Percentiles rank a stretch among this genome's conserved stretches.
phyloP scores from a whole-genome alignment of 2,113 vertebrate genomes.

The Myrmecobius fasciatus region DNA sequence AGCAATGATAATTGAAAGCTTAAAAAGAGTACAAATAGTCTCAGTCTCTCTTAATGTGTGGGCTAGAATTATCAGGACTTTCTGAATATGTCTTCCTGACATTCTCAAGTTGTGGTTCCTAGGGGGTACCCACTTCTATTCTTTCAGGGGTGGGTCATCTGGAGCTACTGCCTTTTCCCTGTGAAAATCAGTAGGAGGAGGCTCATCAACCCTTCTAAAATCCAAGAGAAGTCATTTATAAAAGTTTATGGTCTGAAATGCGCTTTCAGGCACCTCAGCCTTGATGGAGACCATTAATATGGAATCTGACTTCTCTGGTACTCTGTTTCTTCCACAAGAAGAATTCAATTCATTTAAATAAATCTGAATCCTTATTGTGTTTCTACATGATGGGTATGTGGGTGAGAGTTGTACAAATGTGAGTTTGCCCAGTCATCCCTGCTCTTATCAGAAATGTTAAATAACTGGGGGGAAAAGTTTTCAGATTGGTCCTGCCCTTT shows the following conservation, averaged over 20 bases:
- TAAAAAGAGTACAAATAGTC: background rate
- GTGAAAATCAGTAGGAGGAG: conserved; percentile 6
- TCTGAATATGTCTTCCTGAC: background rate
- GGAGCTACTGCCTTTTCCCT: background rate
- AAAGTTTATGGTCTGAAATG: background rate
- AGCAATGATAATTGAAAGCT: background rate
- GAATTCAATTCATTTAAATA: background rate
- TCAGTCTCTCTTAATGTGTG: background rate
- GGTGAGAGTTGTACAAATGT: background rate
- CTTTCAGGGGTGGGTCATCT: background rate
- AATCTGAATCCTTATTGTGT: background rate
- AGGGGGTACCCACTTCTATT: background rate
- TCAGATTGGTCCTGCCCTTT: background rate
- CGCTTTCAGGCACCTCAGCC: background rate
- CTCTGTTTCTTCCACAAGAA: background rate
- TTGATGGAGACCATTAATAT: background rate
- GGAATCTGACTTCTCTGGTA: background rate
- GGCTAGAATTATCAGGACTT: background rate
- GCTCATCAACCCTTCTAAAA: background rate
- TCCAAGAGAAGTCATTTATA: background rate
- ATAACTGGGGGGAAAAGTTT: background rate
- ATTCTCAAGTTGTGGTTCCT: background rate
- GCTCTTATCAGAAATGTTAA: background rate
- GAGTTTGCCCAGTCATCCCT: background rate
- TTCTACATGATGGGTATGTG: background rate